Conservation (phyloP, 1,140 invertebrate genomes). For the Dreissena rostriformis region DNA sequence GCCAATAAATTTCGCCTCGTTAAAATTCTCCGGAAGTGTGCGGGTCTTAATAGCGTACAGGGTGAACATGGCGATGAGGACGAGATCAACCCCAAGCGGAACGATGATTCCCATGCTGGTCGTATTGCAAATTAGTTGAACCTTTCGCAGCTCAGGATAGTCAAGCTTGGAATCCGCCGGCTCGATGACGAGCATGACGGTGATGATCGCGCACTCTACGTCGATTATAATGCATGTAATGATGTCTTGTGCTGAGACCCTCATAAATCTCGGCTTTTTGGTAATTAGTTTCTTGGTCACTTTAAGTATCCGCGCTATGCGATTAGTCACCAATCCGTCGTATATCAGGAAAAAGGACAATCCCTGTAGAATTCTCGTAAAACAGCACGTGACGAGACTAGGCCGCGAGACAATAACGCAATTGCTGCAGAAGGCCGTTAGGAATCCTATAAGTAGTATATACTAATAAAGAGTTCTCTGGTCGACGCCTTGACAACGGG, state of each 20-base stretch:
- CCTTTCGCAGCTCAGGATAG: slow-evolving; percentile 81
- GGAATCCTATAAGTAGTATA: slow-evolving; percentile 86
- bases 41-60: slow-evolving; percentile 93
- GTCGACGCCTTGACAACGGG: slow-evolving; percentile 91
- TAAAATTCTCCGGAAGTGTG: slow-evolving; percentile 94
- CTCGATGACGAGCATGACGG: slow-evolving; percentile 87
- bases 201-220: slow-evolving; percentile 87
- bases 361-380: slow-evolving; percentile 88
- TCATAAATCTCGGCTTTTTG: slow-evolving; percentile 88
- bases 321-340: slow-evolving; percentile 90
- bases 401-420: slow-evolving; percentile 90
- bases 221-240: slow-evolving; percentile 87
- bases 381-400: slow-evolving; percentile 85
- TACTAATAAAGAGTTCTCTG: slow-evolving; percentile 91
- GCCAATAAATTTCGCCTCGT: slow-evolving; percentile 83
- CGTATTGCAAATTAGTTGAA: slow-evolving; percentile 87
- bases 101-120: slow-evolving; percentile 87
- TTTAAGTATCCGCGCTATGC: slow-evolving; percentile 91
- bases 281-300: slow-evolving; percentile 91
- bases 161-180: slow-evolving; percentile 85
- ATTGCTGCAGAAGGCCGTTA: slow-evolving; percentile 84
- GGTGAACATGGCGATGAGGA: slow-evolving; percentile 90
- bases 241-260: slow-evolving; percentile 85
- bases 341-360: slow-evolving; percentile 93
- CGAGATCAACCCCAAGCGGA: slow-evolving; percentile 90